Evolutionary conservation across 2,888 invertebrate species (phyloP).

Genomic region (Sepiola atlantica): DNA sequence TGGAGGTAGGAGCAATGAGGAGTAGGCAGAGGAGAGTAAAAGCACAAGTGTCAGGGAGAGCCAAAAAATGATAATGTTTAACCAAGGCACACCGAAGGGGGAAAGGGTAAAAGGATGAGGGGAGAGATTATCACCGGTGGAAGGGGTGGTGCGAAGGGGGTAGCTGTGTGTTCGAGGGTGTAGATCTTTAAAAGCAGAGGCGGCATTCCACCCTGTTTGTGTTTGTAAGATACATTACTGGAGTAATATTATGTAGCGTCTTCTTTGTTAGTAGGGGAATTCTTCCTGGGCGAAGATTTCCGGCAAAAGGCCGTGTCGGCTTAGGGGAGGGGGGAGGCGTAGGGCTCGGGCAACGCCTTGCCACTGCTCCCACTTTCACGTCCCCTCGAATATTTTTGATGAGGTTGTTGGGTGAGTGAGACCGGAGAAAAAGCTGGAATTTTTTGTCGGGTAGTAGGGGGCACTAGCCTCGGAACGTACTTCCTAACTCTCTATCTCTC

Average conservation of each 20-base stretch:
- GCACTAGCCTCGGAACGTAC: too few relatives aligned
- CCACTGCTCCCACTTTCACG: too few relatives aligned
- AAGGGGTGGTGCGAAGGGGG: background rate
- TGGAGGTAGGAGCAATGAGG: background rate
- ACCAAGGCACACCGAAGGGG: background rate
- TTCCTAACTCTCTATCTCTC: too few relatives aligned
- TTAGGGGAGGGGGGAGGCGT: too few relatives aligned
- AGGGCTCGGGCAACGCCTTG: too few relatives aligned
- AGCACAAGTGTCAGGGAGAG: constrained; percentile 1
- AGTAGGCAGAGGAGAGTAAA: background rate
- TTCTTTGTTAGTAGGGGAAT: constrained; percentile 4
- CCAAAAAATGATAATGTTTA: background rate
- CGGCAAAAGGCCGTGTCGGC: background rate
- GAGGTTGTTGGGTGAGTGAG: background rate
- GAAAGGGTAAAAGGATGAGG: background rate
- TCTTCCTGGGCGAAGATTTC: background rate
- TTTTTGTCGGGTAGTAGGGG: background rate
- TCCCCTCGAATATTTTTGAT: background rate
- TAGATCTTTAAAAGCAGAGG: background rate
- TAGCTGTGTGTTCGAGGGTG: too few relatives aligned
- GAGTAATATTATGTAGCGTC: background rate
- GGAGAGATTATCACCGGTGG: background rate
- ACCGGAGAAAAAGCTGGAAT: background rate
- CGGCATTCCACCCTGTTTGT: background rate
- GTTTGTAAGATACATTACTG: constrained; percentile 6